Evolutionary conservation across 2,888 invertebrate species (phyloP).

Genomic region (Meghimatium bilineatum): DNA sequence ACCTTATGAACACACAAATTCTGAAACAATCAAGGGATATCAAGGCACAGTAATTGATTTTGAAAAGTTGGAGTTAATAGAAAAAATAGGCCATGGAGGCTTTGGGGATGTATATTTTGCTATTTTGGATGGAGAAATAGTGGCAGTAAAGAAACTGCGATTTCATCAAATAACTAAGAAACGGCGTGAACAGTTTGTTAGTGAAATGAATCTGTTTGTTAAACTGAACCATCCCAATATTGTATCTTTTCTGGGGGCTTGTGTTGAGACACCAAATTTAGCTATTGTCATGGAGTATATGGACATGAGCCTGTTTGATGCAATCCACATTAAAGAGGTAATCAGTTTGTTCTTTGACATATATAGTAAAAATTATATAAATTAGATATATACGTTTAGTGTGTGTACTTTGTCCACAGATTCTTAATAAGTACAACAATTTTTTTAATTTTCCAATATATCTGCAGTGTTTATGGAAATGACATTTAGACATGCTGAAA

Average conservation of each 20-base stretch:
- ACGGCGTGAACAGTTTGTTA: neutral
- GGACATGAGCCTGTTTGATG: constrained; percentile 36
- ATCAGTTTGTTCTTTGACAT: no score
- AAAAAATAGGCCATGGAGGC: constrained; percentile 26
- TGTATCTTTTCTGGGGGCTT: constrained; percentile 7
- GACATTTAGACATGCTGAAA: no score
- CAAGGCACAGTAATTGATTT: constrained; percentile 8
- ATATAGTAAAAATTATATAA: no score
- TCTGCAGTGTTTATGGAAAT: no score
- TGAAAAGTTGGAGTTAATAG: neutral
- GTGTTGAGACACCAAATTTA: constrained; percentile 15
- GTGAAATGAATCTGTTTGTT: constrained; percentile 3
- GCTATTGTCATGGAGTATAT: constrained; percentile 38
- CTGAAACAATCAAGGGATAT: neutral
- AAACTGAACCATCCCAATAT: constrained; percentile 21
- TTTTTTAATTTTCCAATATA: no score
- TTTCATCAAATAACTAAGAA: constrained; percentile 12
- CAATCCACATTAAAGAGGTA: constrained; percentile 32
- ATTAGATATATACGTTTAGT: no score
- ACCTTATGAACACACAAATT: neutral
- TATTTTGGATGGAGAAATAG: neutral
- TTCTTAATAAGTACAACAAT: no score
- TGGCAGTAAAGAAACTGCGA: constrained; percentile 27
- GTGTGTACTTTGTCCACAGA: no score
- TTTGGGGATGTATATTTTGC: constrained; percentile 28